Evolutionary conservation across 2,113 vertebrate genomes (phyloP).

Genomic region (Scomber japonicus): DNA sequence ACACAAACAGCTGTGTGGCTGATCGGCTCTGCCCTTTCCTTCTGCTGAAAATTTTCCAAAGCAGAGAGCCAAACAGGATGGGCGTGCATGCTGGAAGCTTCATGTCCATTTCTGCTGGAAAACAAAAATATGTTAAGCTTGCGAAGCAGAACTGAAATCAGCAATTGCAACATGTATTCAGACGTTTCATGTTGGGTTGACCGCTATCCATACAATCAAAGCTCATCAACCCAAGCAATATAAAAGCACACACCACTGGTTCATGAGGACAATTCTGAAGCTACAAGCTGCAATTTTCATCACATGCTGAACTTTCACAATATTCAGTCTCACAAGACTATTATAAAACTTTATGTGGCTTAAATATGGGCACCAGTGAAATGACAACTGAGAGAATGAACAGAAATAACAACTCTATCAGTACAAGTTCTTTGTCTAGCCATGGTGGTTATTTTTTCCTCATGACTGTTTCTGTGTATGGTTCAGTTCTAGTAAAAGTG

Average conservation of each 20-base stretch:
- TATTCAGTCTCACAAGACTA: no score
- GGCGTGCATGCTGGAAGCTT: background rate
- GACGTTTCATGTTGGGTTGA: no score
- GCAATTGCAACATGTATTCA: no score
- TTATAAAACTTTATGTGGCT: background rate
- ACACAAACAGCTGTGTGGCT: conserved; percentile 72
- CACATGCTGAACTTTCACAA: no score
- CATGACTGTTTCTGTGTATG: conserved; percentile 28
- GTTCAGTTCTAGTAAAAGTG: conserved; percentile 20
- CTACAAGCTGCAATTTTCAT: no score
- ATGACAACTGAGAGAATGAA: background rate
- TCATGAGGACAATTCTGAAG: no score
- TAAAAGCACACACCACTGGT: no score
- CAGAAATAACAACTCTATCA: background rate
- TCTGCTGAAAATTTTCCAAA: conserved; percentile 61
- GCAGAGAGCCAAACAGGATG: conserved; percentile 23
- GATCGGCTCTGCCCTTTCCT: conserved; percentile 5
- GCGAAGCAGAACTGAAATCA: background rate
- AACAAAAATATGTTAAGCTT: background rate
- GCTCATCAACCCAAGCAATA: no score
- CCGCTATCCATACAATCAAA: no score
- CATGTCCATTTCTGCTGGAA: background rate
- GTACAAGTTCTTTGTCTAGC: conserved; percentile 3
- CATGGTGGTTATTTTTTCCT: conserved; percentile 25
- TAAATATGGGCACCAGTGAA: background rate